Conservation (phyloP, 1,140 invertebrate genomes). For the Aphaenogaster floridana region DNA sequence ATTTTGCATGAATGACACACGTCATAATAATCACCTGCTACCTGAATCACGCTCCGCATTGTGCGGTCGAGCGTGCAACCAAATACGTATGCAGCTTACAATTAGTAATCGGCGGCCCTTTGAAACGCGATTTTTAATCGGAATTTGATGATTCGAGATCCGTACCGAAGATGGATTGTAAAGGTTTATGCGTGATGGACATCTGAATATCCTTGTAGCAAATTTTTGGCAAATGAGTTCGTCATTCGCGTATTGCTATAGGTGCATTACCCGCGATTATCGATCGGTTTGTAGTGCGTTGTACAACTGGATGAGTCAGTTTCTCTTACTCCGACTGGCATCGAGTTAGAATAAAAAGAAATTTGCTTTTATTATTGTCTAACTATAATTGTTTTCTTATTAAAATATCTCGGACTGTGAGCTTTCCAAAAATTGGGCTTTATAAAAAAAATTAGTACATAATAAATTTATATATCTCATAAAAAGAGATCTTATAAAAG, state of each 20-base stretch:
- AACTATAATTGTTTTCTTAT: neutral
- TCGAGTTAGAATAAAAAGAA: conserved; percentile 4
- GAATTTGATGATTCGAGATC: neutral
- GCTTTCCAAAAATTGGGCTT: neutral
- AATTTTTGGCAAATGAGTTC: neutral
- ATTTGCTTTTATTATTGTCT: conserved; percentile 13
- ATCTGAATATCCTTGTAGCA: neutral
- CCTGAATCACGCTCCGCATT: conserved; percentile 45
- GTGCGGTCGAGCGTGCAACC: conserved; percentile 5
- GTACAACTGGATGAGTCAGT: conserved; percentile 5
- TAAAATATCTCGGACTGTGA: neutral
- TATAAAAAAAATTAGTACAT: neutral
- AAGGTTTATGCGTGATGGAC: neutral
- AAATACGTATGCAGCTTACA: conserved; percentile 19
- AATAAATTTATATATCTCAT: neutral
- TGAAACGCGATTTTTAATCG: conserved; percentile 20
- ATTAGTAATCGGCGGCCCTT: conserved; percentile 1
- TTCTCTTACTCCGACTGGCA: neutral
- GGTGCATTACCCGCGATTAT: conserved; percentile 10
- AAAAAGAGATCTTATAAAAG: too few species aligned
- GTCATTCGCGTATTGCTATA: neutral
- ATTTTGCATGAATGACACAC: conserved; percentile 29
- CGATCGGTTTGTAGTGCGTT: neutral
- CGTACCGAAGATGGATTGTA: neutral
- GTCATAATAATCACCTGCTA: conserved; percentile 25